Base-by-base conservation (phyloP, 2,113 vertebrate species). In the Chamaea fasciata region DNA sequence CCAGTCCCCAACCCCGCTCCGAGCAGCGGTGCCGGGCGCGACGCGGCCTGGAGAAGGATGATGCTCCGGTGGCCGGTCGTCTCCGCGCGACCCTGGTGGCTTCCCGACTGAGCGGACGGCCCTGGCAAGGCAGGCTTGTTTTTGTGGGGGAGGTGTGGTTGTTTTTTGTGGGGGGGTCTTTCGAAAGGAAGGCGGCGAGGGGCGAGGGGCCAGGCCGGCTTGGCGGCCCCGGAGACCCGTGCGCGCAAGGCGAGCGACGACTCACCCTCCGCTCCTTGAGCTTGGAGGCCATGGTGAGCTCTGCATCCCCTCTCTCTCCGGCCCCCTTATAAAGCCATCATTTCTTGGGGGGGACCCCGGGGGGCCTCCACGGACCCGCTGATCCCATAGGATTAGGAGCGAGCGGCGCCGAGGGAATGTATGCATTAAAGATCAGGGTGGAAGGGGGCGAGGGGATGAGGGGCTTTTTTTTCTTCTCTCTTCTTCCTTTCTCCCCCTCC, bases 201-300 rank as follows among this genome's bases (percentile, higher is more conserved):
- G 52, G 18, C 12, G n/a, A 17, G 6, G 31, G 21, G n/a, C 62
- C 37, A 10, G 28, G 31, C 26, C 33, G 12, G 18, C 46, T 41
- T 15, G 37, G 47, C 11, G 17, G 20, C 64, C 17, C 62, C 15
- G 41, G 73, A 57, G 69, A 76, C 63, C 28, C 7, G 42, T 86
- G 96, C 96, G 95, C 97, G 96, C 74, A 87, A 27, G 16, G 44
- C 55, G 57, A 52, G 26, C 49, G 35, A 49, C 23, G 50, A 97
- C 98, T 98, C 98, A 99, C 99, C 98, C 98, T 99, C 87, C 99
- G 98, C 93, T 99, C 99, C 97, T 99, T 99, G 97, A 98, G 98
- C 95, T 98, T 99, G 77, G 99, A 99, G 98, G 98, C 99, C 99
- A 97, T 98, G 96, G 92, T 96, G 96, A 73, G 95, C 96, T 98